Evolutionary conservation across 2,888 invertebrate genomes (phyloP).

Genomic region (Myopa testacea): DNA sequence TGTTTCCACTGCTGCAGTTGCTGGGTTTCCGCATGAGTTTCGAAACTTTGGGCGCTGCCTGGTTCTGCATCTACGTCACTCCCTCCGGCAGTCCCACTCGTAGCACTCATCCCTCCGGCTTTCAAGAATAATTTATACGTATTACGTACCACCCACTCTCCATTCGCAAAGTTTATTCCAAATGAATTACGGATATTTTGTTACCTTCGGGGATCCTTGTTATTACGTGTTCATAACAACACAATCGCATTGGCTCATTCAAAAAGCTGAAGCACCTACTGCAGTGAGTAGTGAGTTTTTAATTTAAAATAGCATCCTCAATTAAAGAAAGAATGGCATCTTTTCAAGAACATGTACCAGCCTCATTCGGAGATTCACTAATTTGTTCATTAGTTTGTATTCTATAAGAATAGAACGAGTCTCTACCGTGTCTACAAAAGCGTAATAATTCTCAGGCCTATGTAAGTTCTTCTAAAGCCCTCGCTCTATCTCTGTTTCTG

Average conservation of each 20-base stretch:
- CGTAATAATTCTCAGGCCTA: too few species aligned
- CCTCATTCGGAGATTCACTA: too few species aligned
- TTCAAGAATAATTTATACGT: background rate
- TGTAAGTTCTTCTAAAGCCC: too few species aligned
- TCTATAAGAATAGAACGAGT: too few species aligned
- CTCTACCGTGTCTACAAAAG: too few species aligned
- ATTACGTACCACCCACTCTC: background rate
- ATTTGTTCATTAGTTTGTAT: too few species aligned
- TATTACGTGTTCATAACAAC: constrained; percentile 30
- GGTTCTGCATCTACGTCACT: background rate
- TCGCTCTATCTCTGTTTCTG: too few species aligned
- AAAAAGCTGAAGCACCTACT: background rate
- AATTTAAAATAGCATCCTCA: too few species aligned
- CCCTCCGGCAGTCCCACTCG: background rate
- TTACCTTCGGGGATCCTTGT: constrained; percentile 25
- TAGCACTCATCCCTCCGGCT: background rate
- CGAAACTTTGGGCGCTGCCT: constrained; percentile 19
- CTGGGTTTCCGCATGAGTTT: constrained; percentile 34
- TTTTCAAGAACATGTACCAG: too few species aligned
- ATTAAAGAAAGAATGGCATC: too few species aligned
- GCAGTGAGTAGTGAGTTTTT: too few species aligned
- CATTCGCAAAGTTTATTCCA: constrained; percentile 33
- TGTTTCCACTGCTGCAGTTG: constrained; percentile 30
- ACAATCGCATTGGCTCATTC: constrained; percentile 14
- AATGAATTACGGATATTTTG: constrained; percentile 36